A percentile compares a stretch with the other conserved stretches of the same genome.
phyloP scores from a whole-genome alignment of 2,113 vertebrate genomes.

The Chionis minor region DNA sequence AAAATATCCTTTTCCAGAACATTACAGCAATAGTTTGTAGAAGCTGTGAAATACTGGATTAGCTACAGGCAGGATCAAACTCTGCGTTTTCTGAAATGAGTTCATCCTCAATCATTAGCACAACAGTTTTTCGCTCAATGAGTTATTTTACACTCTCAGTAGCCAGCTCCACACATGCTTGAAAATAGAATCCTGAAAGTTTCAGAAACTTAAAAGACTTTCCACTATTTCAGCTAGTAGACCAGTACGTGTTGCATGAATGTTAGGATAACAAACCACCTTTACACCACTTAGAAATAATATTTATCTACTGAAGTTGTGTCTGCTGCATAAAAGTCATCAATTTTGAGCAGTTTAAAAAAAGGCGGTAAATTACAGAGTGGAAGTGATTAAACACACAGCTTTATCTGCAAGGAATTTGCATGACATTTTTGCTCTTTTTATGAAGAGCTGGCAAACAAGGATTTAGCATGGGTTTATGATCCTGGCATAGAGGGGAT shows the following conservation, averaged over 20 bases:
- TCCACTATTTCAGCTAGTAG: neutral
- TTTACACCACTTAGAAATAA: constrained; percentile 26
- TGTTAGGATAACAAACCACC: constrained; percentile 1
- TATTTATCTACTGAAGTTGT: constrained; percentile 21
- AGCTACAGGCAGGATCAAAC: neutral
- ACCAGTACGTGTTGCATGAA: neutral
- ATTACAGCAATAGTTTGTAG: neutral
- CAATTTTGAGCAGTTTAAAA: neutral
- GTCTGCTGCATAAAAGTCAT: neutral
- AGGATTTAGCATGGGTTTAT: neutral
- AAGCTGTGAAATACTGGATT: neutral
- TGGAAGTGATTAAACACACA: neutral
- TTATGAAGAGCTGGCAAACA: neutral
- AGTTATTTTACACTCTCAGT: neutral
- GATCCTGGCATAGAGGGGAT: neutral
- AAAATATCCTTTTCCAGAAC: neutral
- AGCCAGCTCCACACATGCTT: neutral
- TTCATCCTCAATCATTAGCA: neutral
- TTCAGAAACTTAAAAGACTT: neutral
- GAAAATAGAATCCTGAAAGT: neutral
- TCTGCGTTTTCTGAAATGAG: neutral
- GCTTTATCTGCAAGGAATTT: constrained; percentile 14
- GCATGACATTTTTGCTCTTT: neutral
- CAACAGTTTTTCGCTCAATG: neutral
- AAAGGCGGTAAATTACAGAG: neutral